A percentile compares a stretch with the other conserved stretches of the same genome.
Evolutionary conservation across 2,113 vertebrate genomes (phyloP).

Genomic region (Calyptommatus sinebrachiatus): DNA sequence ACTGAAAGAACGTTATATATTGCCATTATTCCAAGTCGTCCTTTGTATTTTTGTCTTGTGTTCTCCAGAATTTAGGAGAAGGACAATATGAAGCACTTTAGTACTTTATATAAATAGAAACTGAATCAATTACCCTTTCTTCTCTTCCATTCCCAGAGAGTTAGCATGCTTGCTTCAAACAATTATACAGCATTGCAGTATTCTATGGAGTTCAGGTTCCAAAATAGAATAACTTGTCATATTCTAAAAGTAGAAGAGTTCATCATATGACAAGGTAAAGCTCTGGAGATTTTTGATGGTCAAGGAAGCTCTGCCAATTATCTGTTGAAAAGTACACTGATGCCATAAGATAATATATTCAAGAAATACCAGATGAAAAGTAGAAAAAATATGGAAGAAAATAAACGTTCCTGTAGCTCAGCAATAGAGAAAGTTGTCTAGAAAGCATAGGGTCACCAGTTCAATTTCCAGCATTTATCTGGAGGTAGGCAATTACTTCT

Average conservation of each 20-base stretch:
- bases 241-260: neutral
- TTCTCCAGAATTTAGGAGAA: neutral
- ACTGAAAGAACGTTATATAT: neutral
- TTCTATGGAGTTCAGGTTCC: neutral
- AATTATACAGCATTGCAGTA: neutral
- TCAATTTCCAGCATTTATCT: too few relatives aligned
- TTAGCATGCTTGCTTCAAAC: slow-evolving; percentile 3
- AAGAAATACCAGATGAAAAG: neutral
- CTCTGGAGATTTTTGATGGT: neutral
- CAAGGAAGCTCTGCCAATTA: neutral
- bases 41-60: neutral
- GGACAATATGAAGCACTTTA: neutral
- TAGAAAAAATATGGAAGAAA: neutral
- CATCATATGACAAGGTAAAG: neutral
- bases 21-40: neutral
- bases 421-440: too few relatives aligned
- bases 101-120: neutral
- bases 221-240: slow-evolving; percentile 6
- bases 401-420: too few relatives aligned
- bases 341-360: neutral
- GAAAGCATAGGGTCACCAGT: too few relatives aligned
- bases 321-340: neutral
- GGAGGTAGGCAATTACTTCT: too few relatives aligned
- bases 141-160: neutral
- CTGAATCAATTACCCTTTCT: slow-evolving; percentile 19